phyloP scores from a whole-genome alignment of 2,113 vertebrate species.

The Tachuris rubrigastra region DNA sequence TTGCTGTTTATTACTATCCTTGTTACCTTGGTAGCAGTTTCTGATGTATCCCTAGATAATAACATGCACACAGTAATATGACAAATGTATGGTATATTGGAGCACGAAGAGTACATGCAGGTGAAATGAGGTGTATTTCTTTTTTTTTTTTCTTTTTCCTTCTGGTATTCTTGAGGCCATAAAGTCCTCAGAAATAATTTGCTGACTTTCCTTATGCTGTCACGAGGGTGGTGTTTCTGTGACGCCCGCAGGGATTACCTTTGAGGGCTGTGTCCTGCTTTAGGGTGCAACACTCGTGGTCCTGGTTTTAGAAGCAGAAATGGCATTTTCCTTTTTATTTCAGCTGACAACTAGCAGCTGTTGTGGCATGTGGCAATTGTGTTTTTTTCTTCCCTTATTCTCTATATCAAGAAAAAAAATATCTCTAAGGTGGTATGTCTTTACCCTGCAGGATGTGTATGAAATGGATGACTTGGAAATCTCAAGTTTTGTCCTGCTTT shows the following conservation, averaged over 20 bases:
- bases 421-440: fast-evolving
- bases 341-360: neutral
- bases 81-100: neutral
- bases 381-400: neutral
- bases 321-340: neutral
- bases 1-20: neutral
- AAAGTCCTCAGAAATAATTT: neutral
- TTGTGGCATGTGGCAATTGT: neutral
- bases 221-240: neutral
- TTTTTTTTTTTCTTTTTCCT: neutral
- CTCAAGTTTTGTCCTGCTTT: neutral
- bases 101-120: neutral
- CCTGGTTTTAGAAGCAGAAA: neutral
- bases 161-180: neutral
- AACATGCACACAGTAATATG: neutral
- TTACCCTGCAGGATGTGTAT: neutral
- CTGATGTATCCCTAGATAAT: neutral
- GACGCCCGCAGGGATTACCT: neutral
- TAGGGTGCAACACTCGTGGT: fast-evolving
- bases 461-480: neutral
- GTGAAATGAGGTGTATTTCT: neutral
- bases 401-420: neutral
- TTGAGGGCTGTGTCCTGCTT: neutral
- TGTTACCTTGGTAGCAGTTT: conserved; percentile 54
- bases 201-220: neutral